Evolutionary conservation across 1,140 invertebrate species (phyloP), one percentile per base, ranked within the genome.

Genomic region (Ephestia elutella): DNA sequence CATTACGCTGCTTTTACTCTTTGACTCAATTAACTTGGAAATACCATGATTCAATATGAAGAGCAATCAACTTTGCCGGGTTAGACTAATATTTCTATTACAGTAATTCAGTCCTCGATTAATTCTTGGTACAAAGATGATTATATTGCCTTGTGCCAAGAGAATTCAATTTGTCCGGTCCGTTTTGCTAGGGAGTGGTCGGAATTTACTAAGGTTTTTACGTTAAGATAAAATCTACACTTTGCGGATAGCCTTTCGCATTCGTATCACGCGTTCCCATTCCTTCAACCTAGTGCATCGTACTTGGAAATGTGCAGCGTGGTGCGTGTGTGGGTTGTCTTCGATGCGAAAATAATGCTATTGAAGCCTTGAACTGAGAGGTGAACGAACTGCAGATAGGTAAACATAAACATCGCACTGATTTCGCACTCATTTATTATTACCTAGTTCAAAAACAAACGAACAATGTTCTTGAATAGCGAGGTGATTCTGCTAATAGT

Each of bases 241-340:
- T 70, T 57, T 63, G 72, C 65, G 63, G 73, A 72, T 69, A 70
- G 68, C 59, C 44, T 77, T 65, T 72, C 49, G 72, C 68, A 85
- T 85, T 79, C 82, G 59, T 62, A 76, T 77, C 83, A 85, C 79
- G 80, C 68, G 75, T 71, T 70, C 77, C 69, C 73, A 81, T 80
- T 79, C 77, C 72, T 66, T 70, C 76, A 75, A 76, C 69, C 71
- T 79, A 80, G 76, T 76, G 80, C 78, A 80, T 78, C 73, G 78
- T 70, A 75, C 78, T 81, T 81, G 71, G 73, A 70, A 77, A 76
- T 79, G 79, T 82, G 71, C 74, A 78, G 73, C 70, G 68, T 71
- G 59, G 56, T 58, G 68, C 70, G 59, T 74, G 73, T 74, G 73
- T 71, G 68, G 60, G 67, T 77, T 60, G 68, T 59, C 62, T 71